Conservation (phyloP, 1,140 invertebrate genomes). For the Helicorthomorpha holstii region DNA sequence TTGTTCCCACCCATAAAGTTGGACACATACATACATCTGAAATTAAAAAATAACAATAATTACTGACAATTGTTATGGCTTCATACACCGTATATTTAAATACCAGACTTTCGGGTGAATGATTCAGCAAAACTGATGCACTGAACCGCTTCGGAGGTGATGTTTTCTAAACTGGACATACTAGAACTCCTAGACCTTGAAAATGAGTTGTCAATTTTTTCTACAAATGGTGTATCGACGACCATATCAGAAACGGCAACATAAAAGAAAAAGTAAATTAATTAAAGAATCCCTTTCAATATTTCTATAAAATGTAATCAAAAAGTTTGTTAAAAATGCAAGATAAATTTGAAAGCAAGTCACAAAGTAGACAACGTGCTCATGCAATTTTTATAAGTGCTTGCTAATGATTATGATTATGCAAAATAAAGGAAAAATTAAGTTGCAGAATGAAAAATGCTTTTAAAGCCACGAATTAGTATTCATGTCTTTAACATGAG, state of each 20-base stretch:
- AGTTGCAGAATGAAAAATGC: no score
- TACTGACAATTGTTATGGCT: neutral
- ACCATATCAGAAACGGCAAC: constrained; percentile 1
- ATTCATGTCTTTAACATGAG: no score
- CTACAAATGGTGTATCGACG: constrained; percentile 30
- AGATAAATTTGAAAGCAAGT: no score
- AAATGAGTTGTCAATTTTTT: constrained; percentile 90
- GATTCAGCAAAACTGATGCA: constrained; percentile 91
- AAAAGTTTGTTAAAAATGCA: no score
- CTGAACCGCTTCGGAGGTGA: constrained; percentile 85
- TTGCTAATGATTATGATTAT: no score
- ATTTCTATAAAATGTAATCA: no score
- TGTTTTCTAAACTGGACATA: constrained; percentile 93
- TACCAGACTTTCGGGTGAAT: constrained; percentile 84
- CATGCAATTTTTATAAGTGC: no score
- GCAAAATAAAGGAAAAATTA: no score
- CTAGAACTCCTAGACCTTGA: constrained; percentile 88
- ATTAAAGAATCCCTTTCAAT: no score
- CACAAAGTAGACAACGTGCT: no score
- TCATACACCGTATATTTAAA: constrained; percentile 8
- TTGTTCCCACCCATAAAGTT: constrained; percentile 90
- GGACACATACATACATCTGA: constrained; percentile 59
- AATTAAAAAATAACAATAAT: constrained; percentile 15
- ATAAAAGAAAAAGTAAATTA: constrained; percentile 16
- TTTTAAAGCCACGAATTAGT: no score